Base-by-base conservation (phyloP, 2,888 invertebrate species). In the Phengaris arion region DNA sequence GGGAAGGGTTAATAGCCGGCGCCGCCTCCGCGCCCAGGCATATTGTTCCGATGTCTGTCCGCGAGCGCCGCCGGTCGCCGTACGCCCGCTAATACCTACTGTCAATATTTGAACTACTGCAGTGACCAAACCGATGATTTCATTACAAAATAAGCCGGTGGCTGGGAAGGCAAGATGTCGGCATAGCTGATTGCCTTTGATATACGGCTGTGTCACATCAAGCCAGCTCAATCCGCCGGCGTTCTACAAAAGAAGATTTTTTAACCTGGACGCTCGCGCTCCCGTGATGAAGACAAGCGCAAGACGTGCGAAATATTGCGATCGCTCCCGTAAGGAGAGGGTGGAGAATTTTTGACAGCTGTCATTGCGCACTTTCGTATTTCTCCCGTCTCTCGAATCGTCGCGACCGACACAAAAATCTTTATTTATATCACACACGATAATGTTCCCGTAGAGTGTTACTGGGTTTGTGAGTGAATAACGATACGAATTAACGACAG, bases 141-240 rank as follows among this genome's bases (percentile, higher is more conserved):
- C 85, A 85, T 81, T 84, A 84, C 82, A 85, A 84, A 77, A 81
- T 84, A 81, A 88, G 91, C 92, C 93, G 93, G 93, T 93, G 93
- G 92, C 93, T 93, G 95, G 95, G 96, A 94, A 96, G 96, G 96
- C 96, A 96, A 96, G 96, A 96, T 96, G 96, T 96, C 96, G 96
- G 96, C 96, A 96, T 96, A 96, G 96, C 96, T 96, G 96, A 96
- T 94, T 94, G 93, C 94, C 89, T 94, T 93, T 90, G 84, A 94
- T 94, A 95, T 94, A 94, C 96, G 96, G 96, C 96, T 96, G 95
- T 96, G 96, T 95, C 96, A 95, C 96, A 96, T 96, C 96, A 93
- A 95, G 96, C 96, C 96, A 96, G 94, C 96, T 95, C 94, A 94
- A 92, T 91, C 94, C 94, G 94, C 89, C 94, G 94, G 92, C 90